Conservation (phyloP, 2,888 invertebrate species). For the Sclerodermus sp. region DNA sequence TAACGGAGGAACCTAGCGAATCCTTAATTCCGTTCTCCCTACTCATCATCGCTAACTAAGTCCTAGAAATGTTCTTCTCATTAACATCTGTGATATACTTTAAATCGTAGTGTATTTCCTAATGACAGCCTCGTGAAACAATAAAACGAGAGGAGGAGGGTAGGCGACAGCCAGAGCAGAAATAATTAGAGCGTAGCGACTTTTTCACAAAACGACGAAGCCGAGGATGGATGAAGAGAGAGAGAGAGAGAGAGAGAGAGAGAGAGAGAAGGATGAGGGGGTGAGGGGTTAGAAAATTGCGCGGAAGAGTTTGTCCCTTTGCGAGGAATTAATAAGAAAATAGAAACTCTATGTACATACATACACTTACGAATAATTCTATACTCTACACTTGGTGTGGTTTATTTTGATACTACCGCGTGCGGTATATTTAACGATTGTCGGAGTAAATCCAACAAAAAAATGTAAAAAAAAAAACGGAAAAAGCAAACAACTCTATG, state of each 20-base stretch:
- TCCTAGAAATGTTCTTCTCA: slow-evolving; percentile 45
- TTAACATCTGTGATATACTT: slow-evolving; percentile 57
- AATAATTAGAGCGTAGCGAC: slow-evolving; percentile 34
- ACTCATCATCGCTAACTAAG: slow-evolving; percentile 15
- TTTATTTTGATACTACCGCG: slow-evolving; percentile 55
- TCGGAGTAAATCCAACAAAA: slow-evolving; percentile 34
- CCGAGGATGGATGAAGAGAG: slow-evolving; percentile 9
- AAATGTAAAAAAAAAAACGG: slow-evolving; percentile 16
- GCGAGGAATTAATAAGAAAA: slow-evolving; percentile 8
- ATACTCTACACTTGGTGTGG: slow-evolving; percentile 53
- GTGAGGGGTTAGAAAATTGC: neutral
- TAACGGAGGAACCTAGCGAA: too few relatives aligned
- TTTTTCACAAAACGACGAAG: slow-evolving; percentile 33
- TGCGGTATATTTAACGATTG: slow-evolving; percentile 46
- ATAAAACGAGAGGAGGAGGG: slow-evolving; percentile 11
- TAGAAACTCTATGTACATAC: slow-evolving; percentile 48
- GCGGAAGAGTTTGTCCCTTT: slow-evolving; percentile 15
- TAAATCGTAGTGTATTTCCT: slow-evolving; percentile 50
- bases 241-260: slow-evolving; percentile 5
- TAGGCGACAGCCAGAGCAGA: too few relatives aligned
- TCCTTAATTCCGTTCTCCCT: too few relatives aligned
- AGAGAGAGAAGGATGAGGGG: slow-evolving; percentile 9
- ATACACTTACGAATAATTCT: slow-evolving; percentile 47
- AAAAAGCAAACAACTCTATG: slow-evolving; percentile 38
- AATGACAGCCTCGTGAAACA: slow-evolving; percentile 14